Evolutionary conservation across 2,888 invertebrate genomes (phyloP), one percentile per base, ranked within the genome.

Genomic region (Xestia sexstrigata): DNA sequence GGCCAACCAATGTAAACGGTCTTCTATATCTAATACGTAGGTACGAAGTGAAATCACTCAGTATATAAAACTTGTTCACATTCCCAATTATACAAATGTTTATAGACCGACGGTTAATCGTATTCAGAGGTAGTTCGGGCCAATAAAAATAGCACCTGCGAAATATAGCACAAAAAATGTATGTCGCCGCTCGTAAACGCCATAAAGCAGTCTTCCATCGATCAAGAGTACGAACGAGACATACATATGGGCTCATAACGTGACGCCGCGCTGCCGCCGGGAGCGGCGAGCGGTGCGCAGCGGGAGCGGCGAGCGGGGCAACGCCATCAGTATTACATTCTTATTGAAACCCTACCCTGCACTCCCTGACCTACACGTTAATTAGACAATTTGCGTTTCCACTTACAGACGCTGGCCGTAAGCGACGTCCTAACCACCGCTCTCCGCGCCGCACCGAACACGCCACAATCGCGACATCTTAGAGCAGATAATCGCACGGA

Each of bases 351-450:
- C 90, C 87, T 91, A 85, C 89, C 86, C 88, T 82, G 82, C 87
- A 55, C 86, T 65, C 86, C 82, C 81, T 90, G 91, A 92, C 93
- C 93, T 90, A 92, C 91, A 92, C 93, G 91, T 91, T 95, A 95
- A 96, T 96, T 93, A 95, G 93, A 91, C 95, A 94, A 96, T 96
- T 96, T 94, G 95, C 95, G 93, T 94, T 93, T 92, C 91, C 90
- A 89, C 86, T 90, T 82, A 89, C 89, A 90, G 72, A 88, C 88
- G 87, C 87, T 87, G 78, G 85, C 83, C 70, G 49, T 66, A 35
- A 30, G 47, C 80, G 55, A 78, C 74, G 80, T 17, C 72, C 62
- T 81, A 83, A 83, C 74, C 74, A 74, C 71, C 67, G 49, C 30
- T 23, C 30, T 4, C n/a, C 42, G 42, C 68, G 72, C 70, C 79